Evolutionary conservation across 1,140 invertebrate species (phyloP), one percentile per base, ranked within the genome.

Genomic region (Palaemon carinicauda): DNA sequence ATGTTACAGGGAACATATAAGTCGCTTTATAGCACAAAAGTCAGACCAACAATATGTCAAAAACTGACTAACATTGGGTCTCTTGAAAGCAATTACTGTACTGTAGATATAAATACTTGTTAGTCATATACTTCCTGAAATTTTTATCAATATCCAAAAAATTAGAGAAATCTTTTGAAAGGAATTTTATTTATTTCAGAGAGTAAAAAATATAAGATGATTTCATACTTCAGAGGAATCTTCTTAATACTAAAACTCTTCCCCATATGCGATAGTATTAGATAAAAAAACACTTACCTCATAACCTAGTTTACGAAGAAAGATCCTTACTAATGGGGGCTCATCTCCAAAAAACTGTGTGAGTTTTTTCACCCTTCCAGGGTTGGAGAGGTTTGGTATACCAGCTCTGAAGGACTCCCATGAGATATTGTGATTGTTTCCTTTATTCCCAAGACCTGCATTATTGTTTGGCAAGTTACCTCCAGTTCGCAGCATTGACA

Each of bases 291-390:
- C 27, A 88, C 89, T 92, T 92, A 97, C 97, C 94, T 98, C 97
- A 93, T 98, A 98, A 89, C 97, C 97, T 85, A 98, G 93, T 93
- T 97, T 97, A 92, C 96, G 95, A 60, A 98, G 93, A 92, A 98
- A 98, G 29, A 98, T 93, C 91, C 96, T 93, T 91, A 98, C 94
- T 54, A 98, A 93, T 15, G 96, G 97, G 41, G 97, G 97, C 91
- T 98, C 97, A 91, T 97, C 96, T 15, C 97, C 97, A 92, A 98
- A 98, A 93, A 98, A 98, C 92, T 97, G 97, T 52, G 94, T 96
- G 60, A 96, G 93, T 88, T 96, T 95, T 90, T 96, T 96, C 0
- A 97, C 95, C 84, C 95, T 93, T 78, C 94, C 95, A 0, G 97
- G 97, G 92, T 97, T 97, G 31, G 96, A 93, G 27, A 93, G 90